Evolutionary conservation across 2,797 vertebrate genomes (phyloP).

Genomic region (Melanogrammus aeglefinus): DNA sequence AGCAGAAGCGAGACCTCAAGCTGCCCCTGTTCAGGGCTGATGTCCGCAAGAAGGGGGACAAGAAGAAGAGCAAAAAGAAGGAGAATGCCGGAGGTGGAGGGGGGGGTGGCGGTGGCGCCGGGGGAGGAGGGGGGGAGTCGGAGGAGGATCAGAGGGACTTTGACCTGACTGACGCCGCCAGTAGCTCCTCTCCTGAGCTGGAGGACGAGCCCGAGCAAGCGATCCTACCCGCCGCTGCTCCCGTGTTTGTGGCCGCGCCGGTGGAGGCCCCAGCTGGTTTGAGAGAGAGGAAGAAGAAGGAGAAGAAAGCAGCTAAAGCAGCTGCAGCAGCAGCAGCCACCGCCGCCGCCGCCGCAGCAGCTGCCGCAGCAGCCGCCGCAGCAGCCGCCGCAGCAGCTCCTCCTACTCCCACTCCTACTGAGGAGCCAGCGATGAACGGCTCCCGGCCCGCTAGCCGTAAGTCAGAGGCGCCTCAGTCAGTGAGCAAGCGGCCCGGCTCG

Average conservation of each 20-base stretch:
- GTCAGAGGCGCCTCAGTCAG: conserved; percentile 74
- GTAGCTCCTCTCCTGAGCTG: conserved; percentile 63
- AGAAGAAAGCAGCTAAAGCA: conserved; percentile 83
- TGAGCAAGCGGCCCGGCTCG: conserved; percentile 82
- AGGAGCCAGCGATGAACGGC: conserved; percentile 77
- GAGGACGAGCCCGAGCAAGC: conserved; percentile 68
- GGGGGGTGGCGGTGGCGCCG: conserved; percentile 78
- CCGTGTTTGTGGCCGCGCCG: conserved; percentile 38
- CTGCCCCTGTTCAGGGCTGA: conserved; percentile 78
- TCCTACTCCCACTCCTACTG: conserved; percentile 29
- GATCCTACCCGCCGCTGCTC: conserved; percentile 41
- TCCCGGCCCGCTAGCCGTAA: conserved; percentile 80
- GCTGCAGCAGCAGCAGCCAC: conserved; percentile 45
- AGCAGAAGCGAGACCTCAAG: conserved; percentile 91
- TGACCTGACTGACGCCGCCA: conserved; percentile 76
- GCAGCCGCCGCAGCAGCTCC: conserved; percentile 17
- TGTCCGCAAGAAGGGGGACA: conserved; percentile 90
- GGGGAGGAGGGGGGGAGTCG: conserved; percentile 84
- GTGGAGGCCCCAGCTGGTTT: conserved; percentile 68
- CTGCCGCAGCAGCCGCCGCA: conserved; percentile 40
- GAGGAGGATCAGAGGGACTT: conserved; percentile 90
- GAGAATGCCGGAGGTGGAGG: conserved; percentile 75
- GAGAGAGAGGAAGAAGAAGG: conserved; percentile 92
- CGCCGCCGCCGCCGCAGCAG: neutral
- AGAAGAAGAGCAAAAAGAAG: conserved; percentile 97